Conservation (phyloP, 1,140 invertebrate species). For the Papilio helenus region DNA sequence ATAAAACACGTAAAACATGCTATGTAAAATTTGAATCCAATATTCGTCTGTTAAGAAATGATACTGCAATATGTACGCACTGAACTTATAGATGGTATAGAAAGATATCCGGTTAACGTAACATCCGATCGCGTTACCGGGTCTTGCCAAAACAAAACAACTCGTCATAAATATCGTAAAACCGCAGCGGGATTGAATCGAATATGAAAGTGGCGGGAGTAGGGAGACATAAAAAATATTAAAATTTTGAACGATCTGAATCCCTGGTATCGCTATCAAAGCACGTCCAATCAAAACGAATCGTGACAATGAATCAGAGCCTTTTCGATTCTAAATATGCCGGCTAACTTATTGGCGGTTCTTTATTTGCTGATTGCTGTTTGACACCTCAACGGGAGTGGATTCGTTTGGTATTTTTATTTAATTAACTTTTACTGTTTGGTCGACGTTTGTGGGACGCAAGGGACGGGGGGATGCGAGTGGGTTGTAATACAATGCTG, state of each 20-base stretch:
- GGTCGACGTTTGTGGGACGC: slow-evolving; percentile 54
- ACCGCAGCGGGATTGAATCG: slow-evolving; percentile 73
- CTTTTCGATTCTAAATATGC: slow-evolving; percentile 76
- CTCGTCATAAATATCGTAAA: slow-evolving; percentile 74
- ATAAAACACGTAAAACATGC: neutral
- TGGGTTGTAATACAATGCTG: slow-evolving; percentile 64
- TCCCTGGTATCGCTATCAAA: slow-evolving; percentile 79
- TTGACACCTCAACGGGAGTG: slow-evolving; percentile 70
- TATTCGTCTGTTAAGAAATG: neutral
- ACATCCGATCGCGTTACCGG: slow-evolving; percentile 45
- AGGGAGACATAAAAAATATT: slow-evolving; percentile 71
- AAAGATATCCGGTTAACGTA: slow-evolving; percentile 22
- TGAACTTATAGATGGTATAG: neutral
- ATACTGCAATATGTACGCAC: slow-evolving; percentile 18
- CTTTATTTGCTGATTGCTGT: slow-evolving; percentile 80
- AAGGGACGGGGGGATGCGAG: slow-evolving; percentile 43
- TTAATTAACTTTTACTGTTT: slow-evolving; percentile 76
- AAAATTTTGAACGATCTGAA: slow-evolving; percentile 77
- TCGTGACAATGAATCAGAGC: slow-evolving; percentile 79
- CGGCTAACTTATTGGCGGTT: slow-evolving; percentile 78
- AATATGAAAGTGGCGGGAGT: slow-evolving; percentile 57
- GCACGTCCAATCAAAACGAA: slow-evolving; percentile 81
- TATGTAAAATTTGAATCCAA: neutral
- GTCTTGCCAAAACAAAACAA: slow-evolving; percentile 66
- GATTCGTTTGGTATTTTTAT: slow-evolving; percentile 74